Base-by-base conservation (phyloP, 2,797 vertebrate genomes). In the Pseudopleuronectes americanus region DNA sequence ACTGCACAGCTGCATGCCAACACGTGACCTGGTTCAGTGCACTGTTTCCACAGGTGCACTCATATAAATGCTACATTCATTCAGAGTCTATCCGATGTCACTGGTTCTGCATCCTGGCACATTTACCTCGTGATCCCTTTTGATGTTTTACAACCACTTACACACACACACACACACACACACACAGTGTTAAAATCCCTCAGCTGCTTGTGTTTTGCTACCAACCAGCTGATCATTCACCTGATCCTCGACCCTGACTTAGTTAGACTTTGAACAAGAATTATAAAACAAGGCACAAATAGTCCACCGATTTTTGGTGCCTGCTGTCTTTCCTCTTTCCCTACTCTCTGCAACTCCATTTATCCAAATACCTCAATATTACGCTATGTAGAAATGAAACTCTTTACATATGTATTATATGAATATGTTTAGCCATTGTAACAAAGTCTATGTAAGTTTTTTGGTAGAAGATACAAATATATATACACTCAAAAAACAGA, bases 151-250 rank as follows among this genome's bases (percentile, higher is more conserved):
- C 41, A 43, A 43, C 3, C 3, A 28, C 9, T 1, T 6, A 16
- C 3, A 4, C 38, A 41, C 38, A 5, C 14, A 16, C 38, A 1
- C 28, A 1, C 28, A 28, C 28, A 28, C 28, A 7, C 26, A 28
- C 13, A 24, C 24, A 43, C n/a, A 16, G 8, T 10, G 26, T 33
- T 48, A 24, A 63, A 59, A 28, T 38, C 24, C 23, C 41, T 36
- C 41, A 33, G 14, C 22, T 58, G 23, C 19, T 9, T 43, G 28
- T 7, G 45, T 47, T 47, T 47, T n/a, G 6, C 45, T 19, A 14
- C 38, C 38, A 68, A 59, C 2, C 31, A 60, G 58, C 31, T 74
- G 51, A 62, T 80, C 19, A 74, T 71, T 76, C 28, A 69, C 52
- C 6, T 2, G 24, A 57, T 41, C 1, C 14, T 67, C 22, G 6